phyloP scores from a whole-genome alignment of 2,888 invertebrate genomes.

The Doris montereyensis region DNA sequence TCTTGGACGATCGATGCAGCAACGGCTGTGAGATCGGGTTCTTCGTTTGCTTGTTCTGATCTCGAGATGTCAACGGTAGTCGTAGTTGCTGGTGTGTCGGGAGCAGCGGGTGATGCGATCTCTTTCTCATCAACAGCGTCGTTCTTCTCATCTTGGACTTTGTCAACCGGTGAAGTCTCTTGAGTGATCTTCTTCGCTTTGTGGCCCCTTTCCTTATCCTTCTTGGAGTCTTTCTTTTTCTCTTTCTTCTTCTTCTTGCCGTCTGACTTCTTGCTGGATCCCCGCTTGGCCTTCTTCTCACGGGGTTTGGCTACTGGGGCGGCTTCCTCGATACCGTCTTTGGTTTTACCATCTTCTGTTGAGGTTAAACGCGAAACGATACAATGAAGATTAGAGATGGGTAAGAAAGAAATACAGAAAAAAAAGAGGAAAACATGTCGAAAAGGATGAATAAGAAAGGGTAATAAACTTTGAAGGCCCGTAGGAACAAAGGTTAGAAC shows the following conservation, averaged over 20 bases:
- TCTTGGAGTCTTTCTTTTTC: slow-evolving; percentile 23
- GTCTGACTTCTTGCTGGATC: background rate
- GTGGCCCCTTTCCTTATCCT: slow-evolving; percentile 14
- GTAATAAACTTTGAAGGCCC: too few species aligned
- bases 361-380: too few species aligned
- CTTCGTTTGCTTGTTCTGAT: background rate
- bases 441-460: too few species aligned
- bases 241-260: slow-evolving; percentile 20
- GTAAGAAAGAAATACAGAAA: too few species aligned
- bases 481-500: too few species aligned
- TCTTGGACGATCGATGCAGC: slow-evolving; percentile 32
- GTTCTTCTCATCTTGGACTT: too few species aligned
- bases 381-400: too few species aligned
- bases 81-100: background rate
- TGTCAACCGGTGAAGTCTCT: too few species aligned
- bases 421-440: too few species aligned
- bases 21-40: slow-evolving; percentile 5
- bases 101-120: background rate
- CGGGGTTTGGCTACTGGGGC: background rate
- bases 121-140: too few species aligned
- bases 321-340: background rate
- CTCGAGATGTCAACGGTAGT: too few species aligned
- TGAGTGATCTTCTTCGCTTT: too few species aligned
- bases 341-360: background rate
- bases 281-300: background rate